Percentiles rank a stretch among this genome's conserved stretches.
These are phyloP conservation scores for Dendrolimus kikuchii DNA, from an alignment of 1,140 invertebrate species.

Conservation along the genomic window DNA sequence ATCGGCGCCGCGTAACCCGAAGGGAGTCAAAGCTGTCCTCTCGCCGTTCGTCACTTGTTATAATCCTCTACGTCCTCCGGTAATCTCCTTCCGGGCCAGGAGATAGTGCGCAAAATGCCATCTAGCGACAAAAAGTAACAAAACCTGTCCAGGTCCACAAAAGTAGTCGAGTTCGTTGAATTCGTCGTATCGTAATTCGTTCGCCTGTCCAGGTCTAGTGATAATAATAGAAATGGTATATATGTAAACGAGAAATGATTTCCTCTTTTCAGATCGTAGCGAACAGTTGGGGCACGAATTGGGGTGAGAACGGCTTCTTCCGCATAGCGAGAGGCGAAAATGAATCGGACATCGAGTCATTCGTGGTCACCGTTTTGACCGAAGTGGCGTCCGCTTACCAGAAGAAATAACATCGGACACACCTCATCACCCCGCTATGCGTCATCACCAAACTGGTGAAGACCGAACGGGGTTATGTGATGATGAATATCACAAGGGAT, in stretches of 20 bases:
- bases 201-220: too few relatives aligned
- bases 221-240: too few relatives aligned
- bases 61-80: too few relatives aligned
- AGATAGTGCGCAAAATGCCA: background rate
- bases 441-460: conserved; percentile 31
- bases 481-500: conserved; percentile 42
- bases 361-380: conserved; percentile 84
- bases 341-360: conserved; percentile 90
- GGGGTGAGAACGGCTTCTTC: conserved; percentile 93
- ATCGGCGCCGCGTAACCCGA: too few relatives aligned
- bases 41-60: too few relatives aligned
- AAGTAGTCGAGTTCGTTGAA: too few relatives aligned
- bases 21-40: too few relatives aligned
- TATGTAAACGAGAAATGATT: background rate
- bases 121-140: background rate
- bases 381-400: conserved; percentile 69
- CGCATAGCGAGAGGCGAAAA: conserved; percentile 84
- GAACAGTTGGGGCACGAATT: conserved; percentile 91
- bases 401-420: conserved; percentile 43
- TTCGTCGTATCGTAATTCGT: too few relatives aligned
- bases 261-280: conserved; percentile 81
- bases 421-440: conserved; percentile 44
- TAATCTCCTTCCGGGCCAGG: too few relatives aligned
- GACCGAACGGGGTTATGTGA: conserved; percentile 33
- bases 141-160: too few relatives aligned